These are phyloP conservation scores for Zaprionus lachaisei DNA, from an alignment of 1,140 invertebrate species.

Conservation along the genomic window DNA sequence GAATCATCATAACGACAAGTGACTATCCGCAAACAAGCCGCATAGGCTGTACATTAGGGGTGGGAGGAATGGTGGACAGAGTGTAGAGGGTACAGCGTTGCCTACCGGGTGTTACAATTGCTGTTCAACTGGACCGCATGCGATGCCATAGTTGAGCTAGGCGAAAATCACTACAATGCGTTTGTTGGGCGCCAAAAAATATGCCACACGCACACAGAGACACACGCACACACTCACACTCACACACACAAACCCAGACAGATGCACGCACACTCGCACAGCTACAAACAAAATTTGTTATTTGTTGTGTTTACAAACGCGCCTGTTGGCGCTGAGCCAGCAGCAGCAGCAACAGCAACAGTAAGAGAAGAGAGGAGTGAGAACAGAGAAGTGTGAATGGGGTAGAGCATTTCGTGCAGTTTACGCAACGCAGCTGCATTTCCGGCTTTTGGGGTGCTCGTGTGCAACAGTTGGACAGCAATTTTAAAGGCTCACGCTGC, in stretches of 20 bases:
- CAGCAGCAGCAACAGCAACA: conserved; percentile 20
- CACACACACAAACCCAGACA: conserved; percentile 9
- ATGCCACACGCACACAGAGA: conserved; percentile 53
- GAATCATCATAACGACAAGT: conserved; percentile 79
- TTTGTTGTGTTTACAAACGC: conserved; percentile 77
- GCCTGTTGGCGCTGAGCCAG: conserved; percentile 46
- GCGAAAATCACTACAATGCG: conserved; percentile 55
- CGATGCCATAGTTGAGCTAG: conserved; percentile 72
- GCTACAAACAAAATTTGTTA: conserved; percentile 57
- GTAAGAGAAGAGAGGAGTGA: background rate
- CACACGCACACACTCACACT: conserved; percentile 17
- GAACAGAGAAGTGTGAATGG: conserved; percentile 14
- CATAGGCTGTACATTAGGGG: background rate
- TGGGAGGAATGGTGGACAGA: background rate
- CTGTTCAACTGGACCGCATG: conserved; percentile 44
- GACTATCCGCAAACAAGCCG: conserved; percentile 56
- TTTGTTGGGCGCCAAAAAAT: conserved; percentile 68
- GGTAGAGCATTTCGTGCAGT: conserved; percentile 33
- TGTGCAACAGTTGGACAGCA: conserved; percentile 65
- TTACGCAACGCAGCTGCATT: conserved; percentile 71
- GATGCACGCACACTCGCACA: conserved; percentile 10
- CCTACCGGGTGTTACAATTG: conserved; percentile 17
- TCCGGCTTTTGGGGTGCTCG: conserved; percentile 37
- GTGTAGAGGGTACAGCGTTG: background rate
- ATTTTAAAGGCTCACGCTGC: conserved; percentile 60